Evolutionary conservation across 2,797 vertebrate genomes (phyloP), one percentile per base, ranked within the genome.

Genomic region (Coccyzus lansbergi): DNA sequence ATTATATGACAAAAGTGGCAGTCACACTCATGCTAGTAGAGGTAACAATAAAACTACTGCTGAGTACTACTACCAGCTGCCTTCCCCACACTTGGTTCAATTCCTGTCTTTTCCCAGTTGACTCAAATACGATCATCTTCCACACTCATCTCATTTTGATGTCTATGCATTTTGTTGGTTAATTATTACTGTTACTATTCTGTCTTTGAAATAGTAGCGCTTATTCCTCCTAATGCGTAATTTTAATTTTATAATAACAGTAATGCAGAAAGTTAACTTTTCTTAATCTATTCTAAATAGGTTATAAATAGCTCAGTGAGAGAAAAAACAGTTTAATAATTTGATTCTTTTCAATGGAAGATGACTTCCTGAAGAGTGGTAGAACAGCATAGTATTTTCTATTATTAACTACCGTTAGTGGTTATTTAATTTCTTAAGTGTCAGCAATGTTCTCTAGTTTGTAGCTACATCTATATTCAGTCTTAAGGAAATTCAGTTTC

Each of bases 321-420:
- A 62, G 13, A 80, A 44, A 7, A 83, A 53, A 4, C 4, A 28
- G 0, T 59, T 51, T 68, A 53, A 77, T 21, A n/a, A 14, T 56
- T 77, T 53, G 3, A 58, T 68, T 63, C 64, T 92, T 77, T 86
- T 76, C 42, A 36, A 62, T 31, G 87, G 55, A 75, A 75, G 20
- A 28, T 51, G 72, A 19, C 22, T 81, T 76, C 42, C 55, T 24
- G 4, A 75, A 53, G 40, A 60, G 21, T 63, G 51, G 25, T 51
- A 59, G 51, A 91, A 34, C 12, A 91, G 19, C 28, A 24, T 26
- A 71, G 16, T 79, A 36, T 80, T 86, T 96, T 64, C 46, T 26
- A 52, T 75, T 93, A 77, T 86, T 93, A 90, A 92, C 93, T 89
- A 63, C 31, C 80, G 16, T 78, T 68, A 65, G 2, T 82, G 59